A percentile compares a stretch with the other conserved stretches of the same genome.
Conservation (phyloP, 2,888 invertebrate genomes). For the Pollenia amentaria region DNA sequence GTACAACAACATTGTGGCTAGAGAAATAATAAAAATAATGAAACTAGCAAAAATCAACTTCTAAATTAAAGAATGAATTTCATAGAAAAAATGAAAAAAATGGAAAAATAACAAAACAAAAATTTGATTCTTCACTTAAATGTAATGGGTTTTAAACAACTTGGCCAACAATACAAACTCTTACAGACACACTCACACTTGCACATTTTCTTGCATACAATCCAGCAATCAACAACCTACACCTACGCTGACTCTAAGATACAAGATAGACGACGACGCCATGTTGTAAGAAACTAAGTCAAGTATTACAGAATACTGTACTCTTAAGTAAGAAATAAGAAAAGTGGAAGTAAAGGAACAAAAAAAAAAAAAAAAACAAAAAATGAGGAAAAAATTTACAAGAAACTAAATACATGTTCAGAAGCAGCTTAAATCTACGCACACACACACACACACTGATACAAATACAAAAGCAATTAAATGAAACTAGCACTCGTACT, state of each 20-base stretch:
- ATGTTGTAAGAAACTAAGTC: conserved; percentile 67
- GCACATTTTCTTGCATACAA: not conserved
- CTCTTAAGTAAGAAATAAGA: conserved; percentile 45
- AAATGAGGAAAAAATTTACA: conserved; percentile 27
- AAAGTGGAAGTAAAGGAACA: conserved; percentile 19
- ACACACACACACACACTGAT: not conserved
- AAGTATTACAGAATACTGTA: conserved; percentile 62
- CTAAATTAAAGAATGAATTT: conserved; percentile 53
- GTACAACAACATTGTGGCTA: conserved; percentile 17
- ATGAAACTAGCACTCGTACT: conserved; percentile 43
- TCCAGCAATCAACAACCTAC: conserved; percentile 55
- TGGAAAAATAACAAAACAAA: conserved; percentile 18
- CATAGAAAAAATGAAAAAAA: conserved; percentile 15
- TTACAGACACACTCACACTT: not conserved
- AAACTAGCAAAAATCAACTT: conserved; percentile 1
- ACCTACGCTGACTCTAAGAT: conserved; percentile 63
- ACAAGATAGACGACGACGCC: conserved; percentile 63
- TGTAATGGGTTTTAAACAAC: conserved; percentile 72
- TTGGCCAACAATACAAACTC: conserved; percentile 62
- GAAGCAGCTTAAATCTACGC: conserved; percentile 10
- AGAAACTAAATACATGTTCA: conserved; percentile 43
- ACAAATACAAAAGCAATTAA: not conserved
- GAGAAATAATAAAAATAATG: conserved; percentile 7
- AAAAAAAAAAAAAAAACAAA: not conserved
- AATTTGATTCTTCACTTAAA: conserved; percentile 67